Conservation (phyloP, 2,113 vertebrate genomes). For the Tenrec ecaudatus region DNA sequence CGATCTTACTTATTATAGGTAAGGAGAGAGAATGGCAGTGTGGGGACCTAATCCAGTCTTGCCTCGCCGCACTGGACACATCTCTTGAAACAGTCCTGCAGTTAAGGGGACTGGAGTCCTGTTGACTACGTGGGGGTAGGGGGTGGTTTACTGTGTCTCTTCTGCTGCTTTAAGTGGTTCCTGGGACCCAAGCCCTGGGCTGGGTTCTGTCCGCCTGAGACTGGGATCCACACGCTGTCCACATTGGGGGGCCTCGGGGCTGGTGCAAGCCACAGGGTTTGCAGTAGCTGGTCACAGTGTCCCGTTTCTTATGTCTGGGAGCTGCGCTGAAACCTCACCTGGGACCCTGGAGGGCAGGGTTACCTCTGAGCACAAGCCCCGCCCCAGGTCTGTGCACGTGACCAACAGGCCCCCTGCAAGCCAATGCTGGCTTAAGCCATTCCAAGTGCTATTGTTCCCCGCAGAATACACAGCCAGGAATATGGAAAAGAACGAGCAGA, state of each 20-base stretch:
- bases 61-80: rapidly evolving
- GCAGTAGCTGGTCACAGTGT: no score
- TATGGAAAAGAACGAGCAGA: not conserved
- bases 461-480: not conserved
- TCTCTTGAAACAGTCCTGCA: rapidly evolving
- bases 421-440: not conserved
- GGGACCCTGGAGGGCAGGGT: not conserved
- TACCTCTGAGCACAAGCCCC: rapidly evolving
- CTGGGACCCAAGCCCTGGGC: not conserved
- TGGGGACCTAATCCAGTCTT: not conserved
- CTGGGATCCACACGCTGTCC: no score
- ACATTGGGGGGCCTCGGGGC: no score
- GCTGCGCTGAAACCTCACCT: no score
- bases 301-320: no score
- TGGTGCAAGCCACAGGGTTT: no score
- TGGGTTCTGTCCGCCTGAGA: no score
- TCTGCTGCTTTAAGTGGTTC: not conserved
- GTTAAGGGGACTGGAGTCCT: not conserved
- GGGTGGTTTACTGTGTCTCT: not conserved
- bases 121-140: rapidly evolving
- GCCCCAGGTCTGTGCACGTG: no score
- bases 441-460: rapidly evolving
- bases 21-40: not conserved
- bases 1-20: not conserved
- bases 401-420: rapidly evolving